Base-by-base conservation (phyloP, 2,888 invertebrate species). In the Caenorhabditis macrosperma region DNA sequence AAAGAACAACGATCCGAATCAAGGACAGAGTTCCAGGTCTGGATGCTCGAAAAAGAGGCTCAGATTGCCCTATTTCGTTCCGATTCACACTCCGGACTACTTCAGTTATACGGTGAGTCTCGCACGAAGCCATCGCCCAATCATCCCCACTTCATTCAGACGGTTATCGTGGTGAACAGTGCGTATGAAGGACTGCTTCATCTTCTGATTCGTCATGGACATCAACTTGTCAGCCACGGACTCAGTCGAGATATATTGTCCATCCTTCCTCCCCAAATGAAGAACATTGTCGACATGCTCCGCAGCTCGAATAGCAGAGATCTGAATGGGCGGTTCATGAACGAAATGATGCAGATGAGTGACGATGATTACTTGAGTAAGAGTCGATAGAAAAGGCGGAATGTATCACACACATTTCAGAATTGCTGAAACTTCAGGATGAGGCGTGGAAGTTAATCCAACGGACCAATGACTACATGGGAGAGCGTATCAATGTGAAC, bases 71-170 rank as follows among this genome's bases (percentile, higher is more conserved):
- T 55, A 28, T 15, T 66, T 54, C 41, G 26, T 66, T 20, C 26
- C 26, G 1, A 30, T 66, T 28, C 26, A 38, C n/a, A 55, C 66
- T 38, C 66, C 66, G 17, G 55, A 55, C 22, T 26, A 10, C 9
- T 66, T 66, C 22, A 7, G 5, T 17, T 66, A 52, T 30, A 54
- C 66, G 5, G 66, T 66, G 15, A 44, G 66, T 35, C 15, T 24
- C 7, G 2, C n/a, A 50, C n/a, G 28, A n/a, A n/a, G n/a, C n/a
- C n/a, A n/a, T n/a, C n/a, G n/a, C n/a, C n/a, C 54, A 54, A 17
- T 28, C 9, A 26, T 15, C 41, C n/a, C n/a, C n/a, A 12, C 9
- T 12, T 6, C 20, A 22, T 66, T 66, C 55, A 66, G 66, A 66
- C 55, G 1, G 66, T 55, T 3, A 44, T 44, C 2, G 26, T 30